These are phyloP conservation scores for Dipodomys spectabilis DNA, from an alignment of 2,113 vertebrate species.

Conservation along the genomic window DNA sequence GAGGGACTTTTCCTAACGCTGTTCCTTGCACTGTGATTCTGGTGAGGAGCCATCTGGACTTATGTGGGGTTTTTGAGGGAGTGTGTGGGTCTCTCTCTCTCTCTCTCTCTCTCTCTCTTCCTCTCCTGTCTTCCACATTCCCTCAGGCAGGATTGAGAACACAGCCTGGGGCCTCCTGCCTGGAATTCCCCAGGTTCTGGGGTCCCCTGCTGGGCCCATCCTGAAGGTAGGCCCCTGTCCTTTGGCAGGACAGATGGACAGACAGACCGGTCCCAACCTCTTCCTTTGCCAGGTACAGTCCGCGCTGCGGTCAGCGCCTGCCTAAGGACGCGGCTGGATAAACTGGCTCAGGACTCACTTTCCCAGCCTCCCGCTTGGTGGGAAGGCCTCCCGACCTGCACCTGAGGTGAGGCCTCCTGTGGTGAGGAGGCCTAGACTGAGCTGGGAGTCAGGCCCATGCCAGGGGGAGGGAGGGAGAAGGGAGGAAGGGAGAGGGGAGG, in stretches of 20 bases:
- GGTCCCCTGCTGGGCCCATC: too few species aligned
- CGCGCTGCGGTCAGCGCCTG: neutral
- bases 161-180: too few species aligned
- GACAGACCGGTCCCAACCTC: too few species aligned
- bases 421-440: neutral
- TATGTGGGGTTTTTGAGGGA: neutral
- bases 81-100: too few species aligned
- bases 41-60: neutral
- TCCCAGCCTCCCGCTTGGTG: neutral
- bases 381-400: neutral
- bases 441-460: too few species aligned
- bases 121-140: too few species aligned
- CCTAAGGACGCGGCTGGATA: conserved; percentile 35
- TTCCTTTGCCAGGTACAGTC: neutral
- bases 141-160: too few species aligned
- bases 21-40: neutral
- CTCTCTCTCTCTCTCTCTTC: too few species aligned
- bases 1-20: neutral
- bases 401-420: conserved; percentile 2
- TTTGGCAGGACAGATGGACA: too few species aligned
- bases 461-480: too few species aligned
- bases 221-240: rapidly evolving
- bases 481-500: neutral
- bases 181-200: too few species aligned
- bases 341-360: conserved; percentile 51